These are phyloP conservation scores for Acanthochromis polyacanthus DNA, from an alignment of 2,113 vertebrate genomes.

Conservation along the genomic window DNA sequence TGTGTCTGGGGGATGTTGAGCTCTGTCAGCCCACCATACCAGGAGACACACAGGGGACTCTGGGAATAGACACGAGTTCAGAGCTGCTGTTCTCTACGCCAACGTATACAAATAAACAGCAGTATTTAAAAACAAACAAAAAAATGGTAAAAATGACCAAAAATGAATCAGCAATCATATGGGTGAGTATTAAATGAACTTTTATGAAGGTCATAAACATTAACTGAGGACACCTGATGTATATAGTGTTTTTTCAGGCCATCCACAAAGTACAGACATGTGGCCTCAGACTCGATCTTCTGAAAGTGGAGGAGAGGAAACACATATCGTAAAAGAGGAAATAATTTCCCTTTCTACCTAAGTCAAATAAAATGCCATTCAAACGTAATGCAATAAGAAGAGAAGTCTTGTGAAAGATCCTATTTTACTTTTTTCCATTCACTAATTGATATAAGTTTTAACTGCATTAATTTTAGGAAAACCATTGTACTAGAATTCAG, in stretches of 20 bases:
- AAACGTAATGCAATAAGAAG: conserved; percentile 23
- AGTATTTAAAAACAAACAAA: background rate
- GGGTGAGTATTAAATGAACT: too few species aligned
- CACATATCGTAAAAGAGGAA: conserved; percentile 12
- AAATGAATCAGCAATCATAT: background rate
- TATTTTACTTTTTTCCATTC: background rate
- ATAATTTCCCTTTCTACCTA: conserved; percentile 14
- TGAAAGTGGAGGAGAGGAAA: conserved; percentile 17
- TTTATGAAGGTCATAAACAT: background rate
- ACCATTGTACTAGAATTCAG: conserved; percentile 18
- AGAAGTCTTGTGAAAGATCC: conserved; percentile 8
- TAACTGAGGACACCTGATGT: background rate
- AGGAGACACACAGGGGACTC: conserved; percentile 27
- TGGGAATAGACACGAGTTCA: conserved; percentile 20
- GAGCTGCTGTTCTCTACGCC: conserved; percentile 6
- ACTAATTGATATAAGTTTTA: conserved; percentile 7
- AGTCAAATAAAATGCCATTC: conserved; percentile 36
- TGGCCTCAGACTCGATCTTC: background rate
- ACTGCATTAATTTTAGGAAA: conserved; percentile 20
- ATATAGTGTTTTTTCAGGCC: background rate
- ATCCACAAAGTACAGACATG: background rate
- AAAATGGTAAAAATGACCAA: background rate
- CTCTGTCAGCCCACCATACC: conserved; percentile 22
- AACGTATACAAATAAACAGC: background rate
- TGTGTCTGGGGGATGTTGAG: conserved; percentile 18